Evolutionary conservation across 1,140 invertebrate species (phyloP), one percentile per base, ranked within the genome.

Genomic region (Heliconius melpomene): DNA sequence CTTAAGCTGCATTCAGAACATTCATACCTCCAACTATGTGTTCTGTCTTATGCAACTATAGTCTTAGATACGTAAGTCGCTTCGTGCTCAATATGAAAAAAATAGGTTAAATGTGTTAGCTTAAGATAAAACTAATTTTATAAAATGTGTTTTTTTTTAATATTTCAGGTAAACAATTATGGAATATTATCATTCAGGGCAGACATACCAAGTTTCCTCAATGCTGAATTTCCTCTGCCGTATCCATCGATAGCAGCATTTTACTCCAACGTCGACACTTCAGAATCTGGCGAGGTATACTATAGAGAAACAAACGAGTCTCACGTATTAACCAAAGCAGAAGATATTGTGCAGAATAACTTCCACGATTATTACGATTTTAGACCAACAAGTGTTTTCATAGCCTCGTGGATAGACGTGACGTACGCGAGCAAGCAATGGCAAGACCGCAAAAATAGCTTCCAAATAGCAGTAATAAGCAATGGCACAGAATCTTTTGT

Each of bases 241-340:
- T 98, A 98, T 92, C 97, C 98, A 1, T 96, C 98, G 0, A 98
- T 99, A 81, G 97, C 98, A 1, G 97, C 98, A 1, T 97, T 99
- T 79, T 98, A 99, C 87, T 96, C 98, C 0, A 98, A 99, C 90
- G 96, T 99, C 2, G 98, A 99, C 88, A 98, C 97, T 0, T 95
- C 96, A n/a, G 94, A 90, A 36, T 93, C 95, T 6, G 98, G 98
- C 18, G 94, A 94, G 2, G 96, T 99, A 72, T 98, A 96, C 81
- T 98, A 97, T 88, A 96, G 97, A 80, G 97, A 98, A 94, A 97
- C 97, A 0, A 93, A 96, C 72, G 95, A 97, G 78, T 88, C 94
- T 0, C 94, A 95, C 5, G 88, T 97, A 2, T 81, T 98, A 20
- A 89, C 95, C 7, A 96, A 96, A 85, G 97, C 97, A 0, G 95